A percentile compares a stretch with the other conserved stretches of the same genome.
phyloP scores from a whole-genome alignment of 2,888 invertebrate genomes.

The Anthrax anthrax region DNA sequence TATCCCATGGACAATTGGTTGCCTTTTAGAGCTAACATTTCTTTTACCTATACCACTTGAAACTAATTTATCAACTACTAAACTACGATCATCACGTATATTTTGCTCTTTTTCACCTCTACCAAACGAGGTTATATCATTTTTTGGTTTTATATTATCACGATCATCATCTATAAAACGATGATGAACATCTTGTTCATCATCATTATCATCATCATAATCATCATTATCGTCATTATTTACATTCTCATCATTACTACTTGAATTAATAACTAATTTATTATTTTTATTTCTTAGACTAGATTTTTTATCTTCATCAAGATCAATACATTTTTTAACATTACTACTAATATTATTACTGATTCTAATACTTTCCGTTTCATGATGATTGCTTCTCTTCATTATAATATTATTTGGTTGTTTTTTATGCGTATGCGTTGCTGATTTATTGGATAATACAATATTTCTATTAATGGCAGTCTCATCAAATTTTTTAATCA shows the following conservation, averaged over 20 bases:
- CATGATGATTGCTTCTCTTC: slow-evolving; percentile 10
- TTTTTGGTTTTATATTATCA: neutral
- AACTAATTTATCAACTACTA: neutral
- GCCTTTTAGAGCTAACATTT: slow-evolving; percentile 1
- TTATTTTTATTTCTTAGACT: slow-evolving; percentile 1
- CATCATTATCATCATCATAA: slow-evolving; percentile 3
- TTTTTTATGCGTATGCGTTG: neutral
- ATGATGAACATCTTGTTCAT: neutral
- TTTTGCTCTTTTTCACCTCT: neutral
- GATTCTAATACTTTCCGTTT: neutral
- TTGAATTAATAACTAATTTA: slow-evolving; percentile 9
- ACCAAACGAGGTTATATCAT: neutral
- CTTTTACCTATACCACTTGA: neutral
- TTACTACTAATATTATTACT: neutral
- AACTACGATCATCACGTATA: slow-evolving; percentile 9
- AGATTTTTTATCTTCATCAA: slow-evolving; percentile 7
- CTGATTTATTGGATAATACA: neutral
- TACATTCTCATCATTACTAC: slow-evolving; percentile 6
- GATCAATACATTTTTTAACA: neutral
- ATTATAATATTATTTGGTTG: too few species aligned
- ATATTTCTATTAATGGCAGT: neutral
- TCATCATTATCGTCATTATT: slow-evolving; percentile 1
- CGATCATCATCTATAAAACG: neutral
- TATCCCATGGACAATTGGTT: neutral
- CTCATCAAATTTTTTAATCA: neutral